Percentiles rank a stretch among this genome's conserved stretches.
phyloP scores from a whole-genome alignment of 2,888 invertebrate species.

The Microplitis deprimator region DNA sequence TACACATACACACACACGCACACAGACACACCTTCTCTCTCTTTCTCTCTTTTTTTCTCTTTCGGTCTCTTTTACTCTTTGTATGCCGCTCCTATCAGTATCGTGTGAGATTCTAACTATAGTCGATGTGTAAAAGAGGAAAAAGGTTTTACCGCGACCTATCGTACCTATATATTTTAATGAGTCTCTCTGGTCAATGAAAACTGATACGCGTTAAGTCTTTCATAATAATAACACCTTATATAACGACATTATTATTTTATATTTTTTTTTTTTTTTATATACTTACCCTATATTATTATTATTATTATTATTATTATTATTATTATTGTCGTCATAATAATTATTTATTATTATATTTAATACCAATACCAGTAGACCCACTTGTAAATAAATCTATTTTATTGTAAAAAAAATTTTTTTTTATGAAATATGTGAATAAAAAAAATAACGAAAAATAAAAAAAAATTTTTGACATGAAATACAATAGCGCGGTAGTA shows the following conservation, averaged over 20 bases:
- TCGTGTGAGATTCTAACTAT: not conserved
- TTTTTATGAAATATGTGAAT: too few relatives aligned
- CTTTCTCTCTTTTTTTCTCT: not conserved
- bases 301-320: too few relatives aligned
- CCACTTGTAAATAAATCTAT: too few relatives aligned
- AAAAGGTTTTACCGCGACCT: not conserved
- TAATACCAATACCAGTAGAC: too few relatives aligned
- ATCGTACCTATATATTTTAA: not conserved
- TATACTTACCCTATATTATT: too few relatives aligned
- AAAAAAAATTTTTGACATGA: not conserved
- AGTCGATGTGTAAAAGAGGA: not conserved
- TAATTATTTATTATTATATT: too few relatives aligned
- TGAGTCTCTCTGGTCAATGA: not conserved
- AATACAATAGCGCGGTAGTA: not conserved
- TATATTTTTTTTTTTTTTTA: too few relatives aligned
- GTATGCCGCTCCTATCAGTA: not conserved
- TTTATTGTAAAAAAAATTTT: too few relatives aligned
- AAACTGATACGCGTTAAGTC: not conserved
- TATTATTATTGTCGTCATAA: too few relatives aligned
- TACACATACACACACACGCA: not conserved
- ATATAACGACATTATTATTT: too few relatives aligned
- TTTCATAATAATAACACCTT: not conserved
- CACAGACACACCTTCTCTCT: not conserved
- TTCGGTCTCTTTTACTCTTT: not conserved
- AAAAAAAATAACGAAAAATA: too few relatives aligned